Conservation (phyloP, 2,797 vertebrate species). For the Lepilemur septentrionalis region DNA sequence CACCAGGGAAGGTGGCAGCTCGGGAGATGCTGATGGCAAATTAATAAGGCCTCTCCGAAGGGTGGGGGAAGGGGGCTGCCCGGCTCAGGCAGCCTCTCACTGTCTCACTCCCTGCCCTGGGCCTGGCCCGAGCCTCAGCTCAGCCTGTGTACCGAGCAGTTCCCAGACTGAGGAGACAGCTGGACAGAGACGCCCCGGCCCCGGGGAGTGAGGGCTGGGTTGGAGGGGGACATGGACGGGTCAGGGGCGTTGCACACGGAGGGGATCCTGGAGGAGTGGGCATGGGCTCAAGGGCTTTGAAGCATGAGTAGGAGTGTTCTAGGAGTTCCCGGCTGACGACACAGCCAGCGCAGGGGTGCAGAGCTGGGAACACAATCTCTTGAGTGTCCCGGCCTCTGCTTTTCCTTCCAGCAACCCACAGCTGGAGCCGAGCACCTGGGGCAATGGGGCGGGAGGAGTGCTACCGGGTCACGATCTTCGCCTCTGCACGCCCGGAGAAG, state of each 20-base stretch:
- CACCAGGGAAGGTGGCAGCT: not conserved
- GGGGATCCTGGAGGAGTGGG: not conserved
- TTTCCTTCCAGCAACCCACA: not conserved
- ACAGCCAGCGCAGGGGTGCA: not conserved
- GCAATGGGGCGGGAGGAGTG: not conserved
- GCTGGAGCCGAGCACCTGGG: not conserved
- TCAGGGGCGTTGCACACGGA: not conserved
- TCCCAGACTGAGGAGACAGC: not conserved
- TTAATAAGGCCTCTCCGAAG: not conserved
- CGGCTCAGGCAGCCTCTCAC: not conserved
- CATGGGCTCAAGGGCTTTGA: not conserved
- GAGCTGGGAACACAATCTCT: too few species aligned
- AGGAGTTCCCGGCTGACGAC: not conserved
- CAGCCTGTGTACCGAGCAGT: not conserved
- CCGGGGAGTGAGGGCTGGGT: too few species aligned
- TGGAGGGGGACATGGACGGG: fast-evolving
- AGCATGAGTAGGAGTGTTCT: not conserved
- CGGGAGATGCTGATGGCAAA: not conserved
- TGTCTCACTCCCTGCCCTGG: not conserved
- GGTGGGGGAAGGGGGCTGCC: not conserved
- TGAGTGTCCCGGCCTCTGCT: not conserved
- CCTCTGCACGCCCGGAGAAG: fast-evolving
- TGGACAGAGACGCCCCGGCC: too few species aligned
- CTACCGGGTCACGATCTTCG: slow-evolving; percentile 70
- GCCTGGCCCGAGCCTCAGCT: fast-evolving